Evolutionary conservation across 2,888 invertebrate species (phyloP), one percentile per base, ranked within the genome.

Genomic region (Agrotis ipsilon): DNA sequence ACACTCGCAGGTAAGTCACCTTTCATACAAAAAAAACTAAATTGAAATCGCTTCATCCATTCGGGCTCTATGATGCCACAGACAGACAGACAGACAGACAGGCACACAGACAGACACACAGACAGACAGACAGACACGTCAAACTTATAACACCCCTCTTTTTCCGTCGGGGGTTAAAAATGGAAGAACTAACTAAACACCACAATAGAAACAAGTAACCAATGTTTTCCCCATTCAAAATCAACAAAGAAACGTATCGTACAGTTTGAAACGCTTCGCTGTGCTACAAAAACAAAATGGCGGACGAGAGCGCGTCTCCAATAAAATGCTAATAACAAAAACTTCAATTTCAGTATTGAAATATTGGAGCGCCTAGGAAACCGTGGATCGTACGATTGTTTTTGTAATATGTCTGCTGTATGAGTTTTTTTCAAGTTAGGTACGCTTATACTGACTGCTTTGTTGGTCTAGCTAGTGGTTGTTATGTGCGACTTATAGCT

Each of bases 291-390:
- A 72, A 79, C 72, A 68, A 75, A 70, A 76, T 55, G 65, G 62
- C 18, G 49, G 54, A 39, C 48, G 19, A 16, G 60, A 51, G 27
- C 68, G 59, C 46, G 27, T 19, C 21, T 72, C 66, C 73, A 82
- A 82, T 82, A 82, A 82, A 78, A 82, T 82, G 83, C 70, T 80
- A 82, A 80, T 82, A 74, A 66, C 68, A 71, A 62, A 80, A 80
- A 82, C 62, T 82, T 73, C 71, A 71, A 73, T 82, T 80, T 82
- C 81, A 82, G 74, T 70, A 70, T 78, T 82, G 78, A 74, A 74
- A 80, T 82, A 80, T 80, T 66, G 32, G 62, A 48, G 55, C 60
- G 74, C 21, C 57, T 74, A 65, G 61, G 43, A 62, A 54, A 45
- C 27, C 16, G 19, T 27, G 52, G 48, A 32, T 18, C 19, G 13